Evolutionary conservation across 2,113 vertebrate species (phyloP).

Genomic region (Gymnorhina tibicen): DNA sequence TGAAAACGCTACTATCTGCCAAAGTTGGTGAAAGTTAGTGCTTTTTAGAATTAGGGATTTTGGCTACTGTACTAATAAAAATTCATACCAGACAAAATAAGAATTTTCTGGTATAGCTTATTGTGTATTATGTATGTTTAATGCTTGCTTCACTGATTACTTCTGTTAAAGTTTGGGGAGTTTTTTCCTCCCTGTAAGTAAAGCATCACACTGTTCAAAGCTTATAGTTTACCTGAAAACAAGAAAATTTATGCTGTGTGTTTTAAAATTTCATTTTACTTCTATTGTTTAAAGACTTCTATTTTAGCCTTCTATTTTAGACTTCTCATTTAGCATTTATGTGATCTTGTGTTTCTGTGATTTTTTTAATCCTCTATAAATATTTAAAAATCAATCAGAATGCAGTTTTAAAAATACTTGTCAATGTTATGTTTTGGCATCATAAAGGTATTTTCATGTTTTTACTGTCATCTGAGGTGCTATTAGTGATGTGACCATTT

Average conservation of each 20-base stretch:
- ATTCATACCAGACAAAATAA: neutral
- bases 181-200: neutral
- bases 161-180: accelerated
- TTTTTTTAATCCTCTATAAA: neutral
- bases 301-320: neutral
- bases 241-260: neutral
- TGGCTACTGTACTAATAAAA: neutral
- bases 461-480: neutral
- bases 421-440: neutral
- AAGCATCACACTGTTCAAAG: neutral
- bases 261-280: neutral
- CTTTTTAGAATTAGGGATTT: neutral
- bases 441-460: neutral
- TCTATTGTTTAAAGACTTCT: neutral
- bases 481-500: neutral
- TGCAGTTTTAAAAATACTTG: neutral
- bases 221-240: neutral
- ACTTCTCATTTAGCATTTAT: neutral
- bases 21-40: neutral
- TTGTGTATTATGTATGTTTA: accelerated
- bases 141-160: neutral
- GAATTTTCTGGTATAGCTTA: neutral
- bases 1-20: neutral
- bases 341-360: neutral
- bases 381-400: neutral